A percentile compares a stretch with the other conserved stretches of the same genome.
phyloP scores from a whole-genome alignment of 2,888 invertebrate genomes.

The Idaea biselata region DNA sequence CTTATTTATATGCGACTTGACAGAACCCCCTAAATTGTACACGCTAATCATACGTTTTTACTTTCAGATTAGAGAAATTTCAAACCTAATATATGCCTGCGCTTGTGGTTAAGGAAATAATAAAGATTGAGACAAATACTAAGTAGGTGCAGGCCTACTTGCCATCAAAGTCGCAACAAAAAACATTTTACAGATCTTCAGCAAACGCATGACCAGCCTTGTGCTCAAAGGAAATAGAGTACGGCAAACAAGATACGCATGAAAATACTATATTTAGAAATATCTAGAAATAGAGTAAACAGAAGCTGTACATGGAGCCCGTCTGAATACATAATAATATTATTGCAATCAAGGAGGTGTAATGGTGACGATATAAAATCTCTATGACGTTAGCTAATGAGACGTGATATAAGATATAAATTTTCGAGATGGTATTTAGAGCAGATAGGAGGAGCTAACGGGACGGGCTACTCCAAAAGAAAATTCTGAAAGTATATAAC shows the following conservation, averaged over 20 bases:
- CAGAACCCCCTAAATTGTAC: no score
- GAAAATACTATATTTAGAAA: constrained; percentile 23
- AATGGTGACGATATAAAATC: constrained; percentile 24
- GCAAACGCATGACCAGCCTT: constrained; percentile 2
- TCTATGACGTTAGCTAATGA: constrained; percentile 20
- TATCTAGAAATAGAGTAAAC: constrained; percentile 6
- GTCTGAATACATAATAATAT: background rate
- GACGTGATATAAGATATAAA: constrained; percentile 17
- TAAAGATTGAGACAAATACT: no score
- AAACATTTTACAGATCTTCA: no score
- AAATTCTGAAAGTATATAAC: background rate
- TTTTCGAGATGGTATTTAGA: constrained; percentile 12
- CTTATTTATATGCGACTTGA: no score
- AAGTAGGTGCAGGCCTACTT: no score
- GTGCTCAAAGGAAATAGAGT: constrained; percentile 9
- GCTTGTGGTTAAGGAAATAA: no score
- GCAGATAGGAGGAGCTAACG: constrained; percentile 7
- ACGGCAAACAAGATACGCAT: constrained; percentile 11
- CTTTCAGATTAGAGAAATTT: no score
- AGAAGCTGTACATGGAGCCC: background rate
- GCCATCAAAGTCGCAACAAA: no score
- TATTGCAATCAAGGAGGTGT: constrained; percentile 15
- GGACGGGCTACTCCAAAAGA: background rate
- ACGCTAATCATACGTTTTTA: no score
- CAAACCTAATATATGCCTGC: no score